Conservation (phyloP, 1,140 invertebrate genomes). For the Papilio polyxenes region DNA sequence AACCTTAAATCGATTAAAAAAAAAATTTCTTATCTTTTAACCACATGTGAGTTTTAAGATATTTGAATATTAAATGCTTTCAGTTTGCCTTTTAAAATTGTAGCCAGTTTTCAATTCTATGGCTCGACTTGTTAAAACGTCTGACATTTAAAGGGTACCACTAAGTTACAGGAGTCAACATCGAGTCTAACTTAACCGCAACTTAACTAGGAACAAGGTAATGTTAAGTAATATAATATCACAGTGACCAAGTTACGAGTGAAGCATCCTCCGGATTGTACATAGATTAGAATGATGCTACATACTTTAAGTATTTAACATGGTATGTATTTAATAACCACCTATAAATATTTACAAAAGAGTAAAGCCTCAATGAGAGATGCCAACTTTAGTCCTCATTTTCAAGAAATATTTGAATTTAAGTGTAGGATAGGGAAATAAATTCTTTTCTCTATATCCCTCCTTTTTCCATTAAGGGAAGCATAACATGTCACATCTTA, state of each 20-base stretch:
- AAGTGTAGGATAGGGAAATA: no score
- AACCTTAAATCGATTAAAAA: neutral
- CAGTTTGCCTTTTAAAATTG: neutral
- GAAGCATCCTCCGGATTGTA: neutral
- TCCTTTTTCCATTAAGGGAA: no score
- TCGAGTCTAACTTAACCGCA: neutral
- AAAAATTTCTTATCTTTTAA: neutral
- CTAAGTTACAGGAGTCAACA: neutral
- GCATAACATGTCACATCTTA: no score
- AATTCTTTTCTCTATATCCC: no score
- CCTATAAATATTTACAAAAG: no score
- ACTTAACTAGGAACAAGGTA: neutral
- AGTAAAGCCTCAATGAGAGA: neutral
- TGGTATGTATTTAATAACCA: neutral
- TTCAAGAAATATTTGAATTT: no score
- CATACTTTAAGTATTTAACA: neutral
- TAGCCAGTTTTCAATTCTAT: neutral
- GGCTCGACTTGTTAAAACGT: constrained; percentile 10
- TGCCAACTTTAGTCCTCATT: no score
- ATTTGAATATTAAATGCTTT: neutral
- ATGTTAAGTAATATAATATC: constrained; percentile 1
- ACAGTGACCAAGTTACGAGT: neutral
- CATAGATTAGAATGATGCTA: neutral
- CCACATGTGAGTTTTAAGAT: neutral
- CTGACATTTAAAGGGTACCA: constrained; percentile 18